Percentiles rank a stretch among this genome's conserved stretches.
phyloP scores from a whole-genome alignment of 2,888 invertebrate genomes.

The Macrosoma leucophasiata region DNA sequence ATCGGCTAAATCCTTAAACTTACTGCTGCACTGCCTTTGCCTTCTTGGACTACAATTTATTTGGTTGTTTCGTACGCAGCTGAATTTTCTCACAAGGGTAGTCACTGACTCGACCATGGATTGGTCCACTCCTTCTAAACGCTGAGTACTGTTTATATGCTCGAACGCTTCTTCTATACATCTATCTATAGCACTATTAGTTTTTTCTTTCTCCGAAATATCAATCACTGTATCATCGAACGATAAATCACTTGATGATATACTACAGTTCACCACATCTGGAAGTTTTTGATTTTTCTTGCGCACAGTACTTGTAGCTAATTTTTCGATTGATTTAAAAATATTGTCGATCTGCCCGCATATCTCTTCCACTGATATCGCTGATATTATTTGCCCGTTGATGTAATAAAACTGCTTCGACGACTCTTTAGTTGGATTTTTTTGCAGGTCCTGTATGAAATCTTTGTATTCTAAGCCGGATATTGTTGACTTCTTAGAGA shows the following conservation, averaged over 20 bases:
- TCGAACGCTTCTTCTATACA: conserved; percentile 63
- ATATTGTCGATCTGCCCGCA: conserved; percentile 57
- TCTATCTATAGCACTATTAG: conserved; percentile 44
- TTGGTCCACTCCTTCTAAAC: conserved; percentile 34
- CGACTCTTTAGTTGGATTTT: conserved; percentile 32
- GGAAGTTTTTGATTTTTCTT: conserved; percentile 36
- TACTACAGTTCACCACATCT: conserved; percentile 52
- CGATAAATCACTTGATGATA: conserved; percentile 47
- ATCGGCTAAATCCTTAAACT: conserved; percentile 54
- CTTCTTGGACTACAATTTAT: conserved; percentile 43
- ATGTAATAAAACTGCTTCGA: conserved; percentile 44
- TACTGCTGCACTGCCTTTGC: conserved; percentile 44
- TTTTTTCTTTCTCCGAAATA: conserved; percentile 31
- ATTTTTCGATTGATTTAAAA: conserved; percentile 58
- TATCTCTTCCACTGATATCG: conserved; percentile 54
- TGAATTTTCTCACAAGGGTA: conserved; percentile 54
- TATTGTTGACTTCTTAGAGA: conserved; percentile 37
- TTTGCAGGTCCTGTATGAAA: conserved; percentile 44
- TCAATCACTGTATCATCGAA: conserved; percentile 50
- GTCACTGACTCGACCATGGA: conserved; percentile 49
- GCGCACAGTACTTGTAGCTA: conserved; percentile 44
- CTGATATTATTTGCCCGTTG: conserved; percentile 53
- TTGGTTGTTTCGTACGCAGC: conserved; percentile 44
- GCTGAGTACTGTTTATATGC: conserved; percentile 41
- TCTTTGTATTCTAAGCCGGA: conserved; percentile 47